Base-by-base conservation (phyloP, 2,888 invertebrate species). In the Limnephilus auricula region DNA sequence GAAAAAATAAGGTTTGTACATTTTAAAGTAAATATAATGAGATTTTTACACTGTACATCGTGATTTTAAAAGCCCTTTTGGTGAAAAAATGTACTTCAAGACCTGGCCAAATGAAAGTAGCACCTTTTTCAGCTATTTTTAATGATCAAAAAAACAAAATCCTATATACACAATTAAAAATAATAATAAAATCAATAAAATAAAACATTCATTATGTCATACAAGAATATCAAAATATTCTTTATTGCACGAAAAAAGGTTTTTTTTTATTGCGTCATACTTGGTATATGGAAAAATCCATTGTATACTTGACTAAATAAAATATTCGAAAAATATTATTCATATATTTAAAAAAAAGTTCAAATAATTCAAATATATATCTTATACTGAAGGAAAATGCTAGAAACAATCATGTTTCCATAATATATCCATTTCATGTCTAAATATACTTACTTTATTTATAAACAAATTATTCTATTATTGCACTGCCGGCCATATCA, bases 401-500 rank as follows among this genome's bases (percentile, higher is more conserved):
- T 0, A 65, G 65, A 65, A 25, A 25, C 65, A 65, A 25, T n/a
- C n/a, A n/a, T n/a, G n/a, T n/a, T n/a, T n/a, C n/a, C n/a, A n/a
- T n/a, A n/a, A n/a, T n/a, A 5, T 6, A 25, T 25, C 1, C 25
- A 65, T 65, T 65, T 65, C 25, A 65, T 25, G 25, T 65, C 9
- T 65, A 65, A 65, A 25, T 65, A 25, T n/a, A 65, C 2, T 30
- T 89, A 9, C n/a, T 65, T 89, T 32, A 40, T 89, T 83, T 93
- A 83, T 82, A 82, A 18, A 34, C 18, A 82, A 82, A 82, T 82
- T 82, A 92, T 87, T 89, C 92, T 93, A 93, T 86, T 91, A 93
- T 93, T 93, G 93, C 93, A 93, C 93, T 93, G 92, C 93, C 93
- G 93, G 93, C 93, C 93, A 90, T 92, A 93, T 93, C 93, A 93